Evolutionary conservation across 1,140 invertebrate genomes (phyloP), one percentile per base, ranked within the genome.

Genomic region (Acromyrmex heyeri): DNA sequence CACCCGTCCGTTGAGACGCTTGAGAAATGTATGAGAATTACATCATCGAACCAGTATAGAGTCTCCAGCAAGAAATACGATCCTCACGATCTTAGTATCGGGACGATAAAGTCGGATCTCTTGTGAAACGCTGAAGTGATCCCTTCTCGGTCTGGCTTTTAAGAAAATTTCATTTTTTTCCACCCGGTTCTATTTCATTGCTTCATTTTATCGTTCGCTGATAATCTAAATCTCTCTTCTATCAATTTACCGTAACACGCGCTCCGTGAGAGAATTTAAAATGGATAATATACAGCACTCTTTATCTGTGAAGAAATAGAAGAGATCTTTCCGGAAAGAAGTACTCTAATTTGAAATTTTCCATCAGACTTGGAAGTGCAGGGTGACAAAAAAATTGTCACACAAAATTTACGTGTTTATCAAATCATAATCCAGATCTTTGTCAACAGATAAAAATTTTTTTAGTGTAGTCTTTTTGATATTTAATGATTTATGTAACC

Each of bases 11-110:
- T 75, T 86, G 48, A 70, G 64, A 59, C 53, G 73, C 61, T 87
- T 69, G 69, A 87, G 38, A 83, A 62, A 87, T 83, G 69, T 24
- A 72, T 27, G 53, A 69, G 50, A 21, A 21, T n/a, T 53, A 38
- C 48, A 65, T 38, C 53, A 14, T 57, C n/a, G 53, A 30, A 82
- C 18, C 48, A 18, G 21, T 81, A 57, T 69, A 77, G 10, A 61
- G 50, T 75, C 55, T 24, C 38, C 14, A 30, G 34, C 14, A 61
- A 48, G 30, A 5, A 38, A 79, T 53, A 59, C 55, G 79, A 73
- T 73, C 16, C 53, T 57, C 16, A 10, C 27, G 30, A 78, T 34
- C 61, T n/a, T 6, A 18, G 55, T 75, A 73, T 61, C 69, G 14
- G 24, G 8, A 48, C 24, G 69, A 83, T 75, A 62, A 48, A 55